A percentile compares a stretch with the other conserved stretches of the same genome.
Evolutionary conservation across 30 jellyfish, hydroid and myxozoan species (phyloP).

Genomic region (Aurelia coerulea): DNA sequence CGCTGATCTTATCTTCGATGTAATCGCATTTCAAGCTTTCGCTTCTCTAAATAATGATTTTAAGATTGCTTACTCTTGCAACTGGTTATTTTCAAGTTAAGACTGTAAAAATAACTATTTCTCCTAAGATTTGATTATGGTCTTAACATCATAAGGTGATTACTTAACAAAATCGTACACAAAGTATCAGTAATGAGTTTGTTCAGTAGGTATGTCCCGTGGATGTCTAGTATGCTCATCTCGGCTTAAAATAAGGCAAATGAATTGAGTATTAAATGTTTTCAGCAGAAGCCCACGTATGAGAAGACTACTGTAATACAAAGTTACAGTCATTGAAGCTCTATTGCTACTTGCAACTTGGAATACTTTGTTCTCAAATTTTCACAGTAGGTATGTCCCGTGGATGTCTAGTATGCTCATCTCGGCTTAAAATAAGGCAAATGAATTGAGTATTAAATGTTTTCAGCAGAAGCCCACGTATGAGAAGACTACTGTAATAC

Average conservation of each 20-base stretch:
- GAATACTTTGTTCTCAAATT: too few relatives aligned
- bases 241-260: too few relatives aligned
- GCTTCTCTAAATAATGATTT: slow-evolving; percentile 33
- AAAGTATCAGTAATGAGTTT: slow-evolving; percentile 10
- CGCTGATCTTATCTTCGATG: slow-evolving; percentile 15
- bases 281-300: too few relatives aligned
- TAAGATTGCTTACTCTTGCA: not conserved
- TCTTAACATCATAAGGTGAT: slow-evolving; percentile 8
- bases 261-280: too few relatives aligned
- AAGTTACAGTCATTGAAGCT: too few relatives aligned
- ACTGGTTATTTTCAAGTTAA: not conserved
- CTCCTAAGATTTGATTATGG: slow-evolving; percentile 21
- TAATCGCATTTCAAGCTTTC: slow-evolving; percentile 30
- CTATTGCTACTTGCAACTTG: too few relatives aligned
- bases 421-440: too few relatives aligned
- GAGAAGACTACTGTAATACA: too few relatives aligned
- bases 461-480: too few relatives aligned
- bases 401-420: not conserved
- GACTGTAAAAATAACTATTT: not conserved
- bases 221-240: not conserved
- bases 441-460: too few relatives aligned
- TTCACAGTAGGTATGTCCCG: slow-evolving; percentile 1
- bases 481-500: too few relatives aligned
- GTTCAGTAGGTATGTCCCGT: slow-evolving; percentile 8
- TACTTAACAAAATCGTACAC: not conserved